phyloP scores from a whole-genome alignment of 2,888 invertebrate species.

The Pyrgus malvae region DNA sequence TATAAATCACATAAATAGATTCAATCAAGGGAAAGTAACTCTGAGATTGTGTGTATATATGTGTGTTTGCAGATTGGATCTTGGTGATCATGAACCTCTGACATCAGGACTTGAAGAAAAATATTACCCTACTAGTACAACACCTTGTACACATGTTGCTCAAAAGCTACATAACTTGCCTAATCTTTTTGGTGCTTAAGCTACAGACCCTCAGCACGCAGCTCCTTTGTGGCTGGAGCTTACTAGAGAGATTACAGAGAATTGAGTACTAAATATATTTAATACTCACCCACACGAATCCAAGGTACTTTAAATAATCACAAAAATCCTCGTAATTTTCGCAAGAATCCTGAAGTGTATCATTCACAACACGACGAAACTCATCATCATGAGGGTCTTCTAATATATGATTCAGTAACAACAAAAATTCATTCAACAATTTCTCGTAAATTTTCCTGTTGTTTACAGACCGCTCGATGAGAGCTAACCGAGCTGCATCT shows the following conservation, averaged over 20 bases:
- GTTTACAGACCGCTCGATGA: constrained; percentile 63
- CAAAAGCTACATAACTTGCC: too few relatives aligned
- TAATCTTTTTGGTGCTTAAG: too few relatives aligned
- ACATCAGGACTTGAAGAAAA: too few relatives aligned
- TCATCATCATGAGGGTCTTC: constrained; percentile 65
- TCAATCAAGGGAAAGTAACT: too few relatives aligned
- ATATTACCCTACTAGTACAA: too few relatives aligned
- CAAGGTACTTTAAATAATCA: constrained; percentile 67
- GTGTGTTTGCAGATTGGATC: too few relatives aligned
- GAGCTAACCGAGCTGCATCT: constrained; percentile 69
- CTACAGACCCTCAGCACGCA: too few relatives aligned
- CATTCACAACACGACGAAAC: constrained; percentile 52
- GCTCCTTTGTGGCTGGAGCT: neutral
- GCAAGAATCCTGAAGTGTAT: constrained; percentile 47
- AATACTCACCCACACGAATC: constrained; percentile 59
- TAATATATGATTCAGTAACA: constrained; percentile 56
- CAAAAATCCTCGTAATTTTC: constrained; percentile 50
- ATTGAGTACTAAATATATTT: neutral
- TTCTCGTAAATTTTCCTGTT: constrained; percentile 54
- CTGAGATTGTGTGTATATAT: too few relatives aligned
- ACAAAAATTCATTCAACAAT: constrained; percentile 59
- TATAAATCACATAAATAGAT: too few relatives aligned
- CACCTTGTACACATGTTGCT: too few relatives aligned
- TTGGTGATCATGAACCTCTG: too few relatives aligned
- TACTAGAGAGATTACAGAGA: neutral